A percentile compares a stretch with the other conserved stretches of the same genome.
phyloP scores from a whole-genome alignment of 2,113 vertebrate genomes.

The Mungos mungo region DNA sequence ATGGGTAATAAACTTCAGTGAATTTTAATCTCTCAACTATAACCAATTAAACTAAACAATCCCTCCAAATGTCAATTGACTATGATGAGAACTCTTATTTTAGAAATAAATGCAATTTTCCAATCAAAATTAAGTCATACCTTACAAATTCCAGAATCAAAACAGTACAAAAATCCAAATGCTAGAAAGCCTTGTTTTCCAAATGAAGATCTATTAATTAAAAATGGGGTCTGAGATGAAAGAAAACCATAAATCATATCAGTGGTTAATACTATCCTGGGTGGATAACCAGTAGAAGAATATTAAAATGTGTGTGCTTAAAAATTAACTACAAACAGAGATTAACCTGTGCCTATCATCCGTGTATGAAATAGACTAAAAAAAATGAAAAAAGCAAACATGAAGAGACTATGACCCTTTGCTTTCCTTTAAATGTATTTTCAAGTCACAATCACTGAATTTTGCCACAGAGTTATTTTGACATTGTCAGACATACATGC shows the following conservation, averaged over 20 bases:
- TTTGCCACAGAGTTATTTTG: neutral
- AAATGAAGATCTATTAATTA: neutral
- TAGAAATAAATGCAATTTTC: neutral
- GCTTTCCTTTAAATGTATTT: neutral
- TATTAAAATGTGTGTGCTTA: neutral
- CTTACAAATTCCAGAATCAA: neutral
- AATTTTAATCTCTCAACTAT: neutral
- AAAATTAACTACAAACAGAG: neutral
- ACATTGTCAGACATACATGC: neutral
- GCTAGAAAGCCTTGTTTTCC: neutral
- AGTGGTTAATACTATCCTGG: neutral
- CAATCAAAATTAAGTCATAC: neutral
- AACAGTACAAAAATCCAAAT: neutral
- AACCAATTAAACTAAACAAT: neutral
- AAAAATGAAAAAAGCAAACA: neutral
- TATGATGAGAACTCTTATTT: neutral
- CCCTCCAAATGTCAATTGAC: neutral
- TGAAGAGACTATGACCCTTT: neutral
- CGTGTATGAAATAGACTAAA: neutral
- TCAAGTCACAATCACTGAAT: neutral
- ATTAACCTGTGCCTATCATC: neutral
- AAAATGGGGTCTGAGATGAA: neutral
- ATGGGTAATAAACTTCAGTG: neutral
- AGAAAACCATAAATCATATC: neutral
- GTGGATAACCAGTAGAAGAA: neutral